Percentiles rank a stretch among this genome's conserved stretches.
These are phyloP conservation scores for Torymus auratus DNA, from an alignment of 2,888 invertebrate genomes.

Conservation along the genomic window DNA sequence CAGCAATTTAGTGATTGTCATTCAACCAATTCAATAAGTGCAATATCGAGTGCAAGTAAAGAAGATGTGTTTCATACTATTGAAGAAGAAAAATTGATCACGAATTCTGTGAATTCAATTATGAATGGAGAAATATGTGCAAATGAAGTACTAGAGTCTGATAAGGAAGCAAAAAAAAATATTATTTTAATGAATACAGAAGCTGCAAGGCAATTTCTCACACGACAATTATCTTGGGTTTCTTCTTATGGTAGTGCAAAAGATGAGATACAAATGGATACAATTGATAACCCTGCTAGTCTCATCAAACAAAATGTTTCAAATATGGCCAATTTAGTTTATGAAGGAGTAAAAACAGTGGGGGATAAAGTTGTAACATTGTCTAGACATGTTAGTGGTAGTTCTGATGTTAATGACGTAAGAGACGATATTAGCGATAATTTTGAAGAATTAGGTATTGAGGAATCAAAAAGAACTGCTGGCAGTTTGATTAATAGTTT, in stretches of 20 bases:
- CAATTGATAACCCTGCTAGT: slow-evolving; percentile 81
- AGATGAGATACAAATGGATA: slow-evolving; percentile 83
- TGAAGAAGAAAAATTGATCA: slow-evolving; percentile 42
- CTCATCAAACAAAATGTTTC: slow-evolving; percentile 86
- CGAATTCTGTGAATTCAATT: slow-evolving; percentile 48
- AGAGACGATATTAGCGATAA: slow-evolving; percentile 74
- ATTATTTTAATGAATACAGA: slow-evolving; percentile 88
- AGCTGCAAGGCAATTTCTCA: slow-evolving; percentile 86
- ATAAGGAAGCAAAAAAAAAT: slow-evolving; percentile 78
- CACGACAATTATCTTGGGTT: slow-evolving; percentile 86
- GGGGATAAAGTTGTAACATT: slow-evolving; percentile 86
- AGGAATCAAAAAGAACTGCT: slow-evolving; percentile 66
- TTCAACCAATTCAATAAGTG: slow-evolving; percentile 80
- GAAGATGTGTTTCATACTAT: slow-evolving; percentile 70
- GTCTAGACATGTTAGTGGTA: slow-evolving; percentile 86
- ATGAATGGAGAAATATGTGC: slow-evolving; percentile 43
- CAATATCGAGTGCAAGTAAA: slow-evolving; percentile 76
- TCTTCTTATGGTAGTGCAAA: slow-evolving; percentile 79
- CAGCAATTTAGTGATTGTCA: slow-evolving; percentile 80
- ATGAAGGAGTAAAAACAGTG: slow-evolving; percentile 86
- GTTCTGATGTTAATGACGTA: slow-evolving; percentile 82
- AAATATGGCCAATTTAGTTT: slow-evolving; percentile 85
- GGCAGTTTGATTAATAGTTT: slow-evolving; percentile 73
- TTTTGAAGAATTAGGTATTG: slow-evolving; percentile 74
- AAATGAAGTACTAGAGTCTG: slow-evolving; percentile 59